phyloP scores from a whole-genome alignment of 2,888 invertebrate genomes.

The Drosophila suboccidentalis region DNA sequence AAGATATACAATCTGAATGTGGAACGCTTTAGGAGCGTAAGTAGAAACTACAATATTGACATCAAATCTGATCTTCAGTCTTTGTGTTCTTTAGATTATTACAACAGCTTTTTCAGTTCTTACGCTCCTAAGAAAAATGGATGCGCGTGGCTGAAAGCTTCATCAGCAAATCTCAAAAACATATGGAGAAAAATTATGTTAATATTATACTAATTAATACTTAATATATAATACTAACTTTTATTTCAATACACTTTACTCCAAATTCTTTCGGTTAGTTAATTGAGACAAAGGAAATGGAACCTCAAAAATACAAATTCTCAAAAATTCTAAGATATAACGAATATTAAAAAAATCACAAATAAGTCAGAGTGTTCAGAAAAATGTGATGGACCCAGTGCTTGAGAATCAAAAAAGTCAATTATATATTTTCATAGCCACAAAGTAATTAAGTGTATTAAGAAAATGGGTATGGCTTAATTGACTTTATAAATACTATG shows the following conservation, averaged over 20 bases:
- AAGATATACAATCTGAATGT: slow-evolving; percentile 75
- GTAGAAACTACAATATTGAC: neutral
- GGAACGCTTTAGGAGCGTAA: slow-evolving; percentile 41
- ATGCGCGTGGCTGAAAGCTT: slow-evolving; percentile 9
- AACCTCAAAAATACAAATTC: neutral
- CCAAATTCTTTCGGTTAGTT: too few species aligned
- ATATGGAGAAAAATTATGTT: too few species aligned
- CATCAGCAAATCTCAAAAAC: neutral
- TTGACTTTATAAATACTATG: neutral
- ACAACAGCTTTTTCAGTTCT: slow-evolving; percentile 28
- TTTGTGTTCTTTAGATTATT: slow-evolving; percentile 10
- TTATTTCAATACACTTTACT: neutral
- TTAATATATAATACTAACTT: too few species aligned
- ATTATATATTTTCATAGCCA: too few species aligned
- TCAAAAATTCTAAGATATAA: too few species aligned
- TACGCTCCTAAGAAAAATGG: slow-evolving; percentile 40
- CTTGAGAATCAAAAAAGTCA: too few species aligned
- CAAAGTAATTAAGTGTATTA: slow-evolving; percentile 9
- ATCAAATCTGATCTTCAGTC: neutral
- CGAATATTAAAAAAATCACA: too few species aligned
- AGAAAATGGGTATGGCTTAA: neutral
- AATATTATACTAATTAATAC: too few species aligned
- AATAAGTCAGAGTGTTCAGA: too few species aligned
- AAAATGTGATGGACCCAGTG: too few species aligned
- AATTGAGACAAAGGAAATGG: too few species aligned